Conservation (phyloP, 2,113 vertebrate species). For the Notarius quadriscutis region DNA sequence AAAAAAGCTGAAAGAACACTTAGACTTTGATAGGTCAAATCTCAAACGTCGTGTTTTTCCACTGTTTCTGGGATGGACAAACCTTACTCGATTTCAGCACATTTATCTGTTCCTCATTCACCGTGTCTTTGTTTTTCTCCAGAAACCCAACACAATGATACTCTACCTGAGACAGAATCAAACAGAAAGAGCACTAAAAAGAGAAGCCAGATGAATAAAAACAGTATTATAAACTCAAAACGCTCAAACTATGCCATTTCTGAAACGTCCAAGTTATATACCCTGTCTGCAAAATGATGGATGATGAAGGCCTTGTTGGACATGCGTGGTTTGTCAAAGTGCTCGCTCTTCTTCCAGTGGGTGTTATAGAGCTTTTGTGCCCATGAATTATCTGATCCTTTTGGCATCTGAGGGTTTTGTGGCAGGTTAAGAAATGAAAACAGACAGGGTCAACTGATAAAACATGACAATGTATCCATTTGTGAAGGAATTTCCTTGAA, state of each 20-base stretch:
- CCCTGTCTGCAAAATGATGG: constrained; percentile 97
- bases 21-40: neutral
- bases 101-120: constrained; percentile 95
- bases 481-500: neutral
- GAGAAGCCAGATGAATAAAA: neutral
- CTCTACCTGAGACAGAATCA: constrained; percentile 81
- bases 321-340: constrained; percentile 92
- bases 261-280: constrained; percentile 54
- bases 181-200: constrained; percentile 31
- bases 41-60: neutral
- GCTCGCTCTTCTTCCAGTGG: constrained; percentile 84
- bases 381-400: constrained; percentile 93
- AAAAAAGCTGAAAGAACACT: neutral
- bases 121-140: constrained; percentile 98
- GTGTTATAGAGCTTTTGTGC: constrained; percentile 95
- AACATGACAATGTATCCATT: too few relatives aligned
- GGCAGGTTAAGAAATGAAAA: constrained; percentile 55
- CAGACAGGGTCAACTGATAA: neutral
- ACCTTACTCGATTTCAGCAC: constrained; percentile 95
- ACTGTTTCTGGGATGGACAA: constrained; percentile 20
- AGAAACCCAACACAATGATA: constrained; percentile 96
- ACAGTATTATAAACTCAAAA: neutral
- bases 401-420: constrained; percentile 85
- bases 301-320: constrained; percentile 96
- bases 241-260: neutral